These are phyloP conservation scores for Opisthograptis luteolata DNA, from an alignment of 2,888 invertebrate genomes.

Conservation along the genomic window DNA sequence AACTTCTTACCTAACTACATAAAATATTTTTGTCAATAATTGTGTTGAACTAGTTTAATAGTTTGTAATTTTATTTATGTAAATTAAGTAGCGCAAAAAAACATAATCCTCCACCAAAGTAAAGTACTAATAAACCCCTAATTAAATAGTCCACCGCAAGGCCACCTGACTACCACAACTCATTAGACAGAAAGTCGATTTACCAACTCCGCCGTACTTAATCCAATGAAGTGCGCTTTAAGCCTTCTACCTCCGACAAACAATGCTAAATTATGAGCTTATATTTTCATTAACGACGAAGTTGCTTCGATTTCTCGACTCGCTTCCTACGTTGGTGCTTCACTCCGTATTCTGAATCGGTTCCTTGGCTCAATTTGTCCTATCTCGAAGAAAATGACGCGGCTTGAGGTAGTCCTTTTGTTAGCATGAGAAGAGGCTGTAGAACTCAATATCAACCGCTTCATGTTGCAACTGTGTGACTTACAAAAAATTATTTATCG, in stretches of 20 bases:
- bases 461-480: no score
- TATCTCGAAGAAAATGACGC: not conserved
- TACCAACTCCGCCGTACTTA: constrained; percentile 29
- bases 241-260: constrained; percentile 43
- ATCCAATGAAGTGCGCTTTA: constrained; percentile 41
- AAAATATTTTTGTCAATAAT: no score
- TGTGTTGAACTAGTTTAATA: no score
- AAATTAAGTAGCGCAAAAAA: no score
- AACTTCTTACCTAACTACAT: no score
- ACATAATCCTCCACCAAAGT: no score
- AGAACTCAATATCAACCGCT: no score
- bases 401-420: no score
- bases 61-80: no score
- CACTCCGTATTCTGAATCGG: constrained; percentile 27
- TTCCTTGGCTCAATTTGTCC: not conserved
- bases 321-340: constrained; percentile 20
- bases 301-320: constrained; percentile 35
- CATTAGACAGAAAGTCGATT: constrained; percentile 46
- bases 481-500: no score
- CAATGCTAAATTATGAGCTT: constrained; percentile 49
- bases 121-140: constrained; percentile 15
- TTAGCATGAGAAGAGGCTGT: no score
- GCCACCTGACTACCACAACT: constrained; percentile 9
- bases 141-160: constrained; percentile 13
- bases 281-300: constrained; percentile 52